A percentile compares a stretch with the other conserved stretches of the same genome.
Evolutionary conservation across 2,113 vertebrate genomes (phyloP).

Genomic region (Etia nguti): DNA sequence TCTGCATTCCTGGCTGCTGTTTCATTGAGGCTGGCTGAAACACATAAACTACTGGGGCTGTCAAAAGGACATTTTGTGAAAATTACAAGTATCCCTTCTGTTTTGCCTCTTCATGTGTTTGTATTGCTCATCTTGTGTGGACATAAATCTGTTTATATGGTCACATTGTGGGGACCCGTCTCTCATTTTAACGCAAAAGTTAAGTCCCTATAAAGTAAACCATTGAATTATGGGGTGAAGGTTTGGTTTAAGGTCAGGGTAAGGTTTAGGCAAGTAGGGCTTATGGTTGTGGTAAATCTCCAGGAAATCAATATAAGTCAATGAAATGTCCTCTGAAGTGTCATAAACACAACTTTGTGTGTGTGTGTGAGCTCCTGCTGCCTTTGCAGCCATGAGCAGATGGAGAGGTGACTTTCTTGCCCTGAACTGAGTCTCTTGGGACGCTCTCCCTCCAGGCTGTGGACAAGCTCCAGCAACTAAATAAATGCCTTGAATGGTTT

Average conservation of each 20-base stretch:
- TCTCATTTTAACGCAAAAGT: not conserved
- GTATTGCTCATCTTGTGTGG: not conserved
- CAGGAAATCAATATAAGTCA: not conserved
- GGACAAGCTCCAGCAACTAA: constrained; percentile 21
- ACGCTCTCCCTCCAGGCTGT: constrained; percentile 4
- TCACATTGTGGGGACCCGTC: not conserved
- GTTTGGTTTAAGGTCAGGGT: not conserved
- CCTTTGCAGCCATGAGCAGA: constrained; percentile 24
- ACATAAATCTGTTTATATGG: not conserved
- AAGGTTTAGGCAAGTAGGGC: not conserved
- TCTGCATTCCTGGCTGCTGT: not conserved
- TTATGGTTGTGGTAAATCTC: not conserved
- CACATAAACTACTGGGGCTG: not conserved
- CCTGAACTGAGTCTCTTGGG: constrained; percentile 10
- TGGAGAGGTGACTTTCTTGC: constrained; percentile 20
- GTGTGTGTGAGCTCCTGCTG: constrained; percentile 1
- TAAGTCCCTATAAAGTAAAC: not conserved
- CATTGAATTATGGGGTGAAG: not conserved
- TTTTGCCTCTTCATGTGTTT: not conserved
- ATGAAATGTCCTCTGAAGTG: not conserved
- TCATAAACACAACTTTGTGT: not conserved
- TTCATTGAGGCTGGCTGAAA: not conserved
- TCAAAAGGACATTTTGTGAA: not conserved
- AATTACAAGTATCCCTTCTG: not conserved
- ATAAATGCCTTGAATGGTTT: not conserved